Evolutionary conservation across 2,797 vertebrate genomes (phyloP).

Genomic region (Sciurus carolinensis): DNA sequence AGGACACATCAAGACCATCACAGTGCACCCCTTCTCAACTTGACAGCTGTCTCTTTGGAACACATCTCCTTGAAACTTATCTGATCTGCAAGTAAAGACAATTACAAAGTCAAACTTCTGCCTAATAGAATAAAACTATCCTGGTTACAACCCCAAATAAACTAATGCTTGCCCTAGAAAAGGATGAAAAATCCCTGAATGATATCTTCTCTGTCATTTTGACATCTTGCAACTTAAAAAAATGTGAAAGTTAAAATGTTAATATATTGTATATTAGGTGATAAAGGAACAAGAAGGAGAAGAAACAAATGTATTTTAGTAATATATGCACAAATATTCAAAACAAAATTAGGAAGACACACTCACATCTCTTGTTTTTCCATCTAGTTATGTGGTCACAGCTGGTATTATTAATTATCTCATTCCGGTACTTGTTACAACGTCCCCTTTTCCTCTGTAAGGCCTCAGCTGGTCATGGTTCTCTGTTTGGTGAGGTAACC

Average conservation of each 20-base stretch:
- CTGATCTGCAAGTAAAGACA: background rate
- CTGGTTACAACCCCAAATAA: background rate
- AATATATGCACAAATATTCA: background rate
- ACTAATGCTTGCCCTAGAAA: background rate
- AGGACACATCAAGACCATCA: background rate
- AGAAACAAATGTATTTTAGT: background rate
- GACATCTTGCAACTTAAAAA: background rate
- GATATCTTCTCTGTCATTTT: background rate
- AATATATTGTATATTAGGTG: background rate
- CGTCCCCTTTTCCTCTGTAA: background rate
- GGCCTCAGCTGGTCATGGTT: background rate
- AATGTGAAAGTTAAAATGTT: background rate
- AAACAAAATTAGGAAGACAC: constrained; percentile 11
- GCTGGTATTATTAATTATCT: background rate
- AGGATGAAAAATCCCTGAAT: background rate
- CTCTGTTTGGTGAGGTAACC: background rate
- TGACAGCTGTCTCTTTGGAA: background rate
- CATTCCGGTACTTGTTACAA: background rate
- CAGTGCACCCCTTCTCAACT: background rate
- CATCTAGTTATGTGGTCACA: background rate
- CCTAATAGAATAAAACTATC: background rate
- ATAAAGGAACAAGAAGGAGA: background rate
- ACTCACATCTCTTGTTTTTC: background rate
- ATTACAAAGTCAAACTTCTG: background rate
- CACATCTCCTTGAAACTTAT: background rate